These are phyloP conservation scores for Oxycera nigricornis DNA, from an alignment of 2,888 invertebrate genomes.

Conservation along the genomic window DNA sequence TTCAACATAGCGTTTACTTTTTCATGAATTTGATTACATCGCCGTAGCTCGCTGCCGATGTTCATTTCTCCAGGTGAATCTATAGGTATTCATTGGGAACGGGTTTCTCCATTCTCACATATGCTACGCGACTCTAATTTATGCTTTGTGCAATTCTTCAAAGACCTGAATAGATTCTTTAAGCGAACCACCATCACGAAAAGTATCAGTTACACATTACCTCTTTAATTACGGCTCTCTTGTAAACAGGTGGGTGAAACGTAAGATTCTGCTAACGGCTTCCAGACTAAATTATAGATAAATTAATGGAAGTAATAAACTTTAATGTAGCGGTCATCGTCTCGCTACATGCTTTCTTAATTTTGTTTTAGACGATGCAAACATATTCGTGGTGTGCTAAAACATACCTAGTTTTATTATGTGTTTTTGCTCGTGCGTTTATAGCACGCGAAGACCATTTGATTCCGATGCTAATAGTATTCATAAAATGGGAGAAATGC, in stretches of 20 bases:
- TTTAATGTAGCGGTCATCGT: conserved; percentile 34
- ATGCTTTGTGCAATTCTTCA: not conserved
- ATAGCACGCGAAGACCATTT: conserved; percentile 25
- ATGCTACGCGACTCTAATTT: not conserved
- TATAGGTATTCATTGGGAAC: no score
- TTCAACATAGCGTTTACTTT: no score
- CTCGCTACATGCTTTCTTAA: conserved; percentile 25
- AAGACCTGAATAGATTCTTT: not conserved
- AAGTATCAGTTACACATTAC: conserved; percentile 30
- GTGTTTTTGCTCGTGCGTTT: not conserved
- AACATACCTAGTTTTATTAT: not conserved
- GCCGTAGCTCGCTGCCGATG: no score
- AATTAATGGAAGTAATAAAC: conserved; percentile 31
- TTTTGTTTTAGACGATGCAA: not conserved
- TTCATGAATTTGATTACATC: no score
- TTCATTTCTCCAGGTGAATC: no score
- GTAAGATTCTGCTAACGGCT: conserved; percentile 6
- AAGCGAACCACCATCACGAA: conserved; percentile 21
- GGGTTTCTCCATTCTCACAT: no score
- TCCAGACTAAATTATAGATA: conserved; percentile 24
- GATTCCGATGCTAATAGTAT: conserved; percentile 3
- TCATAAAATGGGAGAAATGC: not conserved
- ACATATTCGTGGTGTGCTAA: conserved; percentile 4
- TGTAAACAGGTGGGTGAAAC: conserved; percentile 27
- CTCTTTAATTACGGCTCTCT: not conserved